Evolutionary conservation across 2,888 invertebrate species (phyloP).

Genomic region (Diarsia brunnea): DNA sequence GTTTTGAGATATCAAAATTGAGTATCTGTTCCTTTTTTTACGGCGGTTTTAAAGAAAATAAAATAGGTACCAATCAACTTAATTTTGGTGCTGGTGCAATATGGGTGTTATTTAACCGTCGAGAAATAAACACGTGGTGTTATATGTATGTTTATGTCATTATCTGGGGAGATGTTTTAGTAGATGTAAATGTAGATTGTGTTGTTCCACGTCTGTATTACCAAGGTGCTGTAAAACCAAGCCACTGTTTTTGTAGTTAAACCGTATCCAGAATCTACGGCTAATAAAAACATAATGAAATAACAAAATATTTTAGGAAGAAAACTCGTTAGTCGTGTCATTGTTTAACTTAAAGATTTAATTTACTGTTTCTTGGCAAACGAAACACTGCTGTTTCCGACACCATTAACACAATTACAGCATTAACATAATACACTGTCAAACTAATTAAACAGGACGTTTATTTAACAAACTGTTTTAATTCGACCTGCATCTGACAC

Average conservation of each 20-base stretch:
- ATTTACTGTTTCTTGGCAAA: constrained; percentile 40
- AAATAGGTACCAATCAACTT: not conserved
- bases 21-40: too few species aligned
- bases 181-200: constrained; percentile 4
- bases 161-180: not conserved
- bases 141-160: not conserved
- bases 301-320: constrained; percentile 24
- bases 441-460: constrained; percentile 54
- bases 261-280: constrained; percentile 8
- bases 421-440: constrained; percentile 44
- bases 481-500: constrained; percentile 58
- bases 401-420: constrained; percentile 25
- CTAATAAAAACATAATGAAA: constrained; percentile 44
- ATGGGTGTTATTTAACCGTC: not conserved
- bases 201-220: constrained; percentile 11
- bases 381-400: constrained; percentile 9
- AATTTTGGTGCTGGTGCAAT: not conserved
- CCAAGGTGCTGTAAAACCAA: constrained; percentile 7
- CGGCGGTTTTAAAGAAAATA: not conserved
- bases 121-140: not conserved
- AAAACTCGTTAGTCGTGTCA: constrained; percentile 40
- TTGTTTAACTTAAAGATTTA: constrained; percentile 31
- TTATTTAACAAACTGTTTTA: constrained; percentile 31
- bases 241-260: constrained; percentile 10
- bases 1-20: too few species aligned